Conservation (phyloP, 2,888 invertebrate genomes). For the Heterodera filipjevi region DNA sequence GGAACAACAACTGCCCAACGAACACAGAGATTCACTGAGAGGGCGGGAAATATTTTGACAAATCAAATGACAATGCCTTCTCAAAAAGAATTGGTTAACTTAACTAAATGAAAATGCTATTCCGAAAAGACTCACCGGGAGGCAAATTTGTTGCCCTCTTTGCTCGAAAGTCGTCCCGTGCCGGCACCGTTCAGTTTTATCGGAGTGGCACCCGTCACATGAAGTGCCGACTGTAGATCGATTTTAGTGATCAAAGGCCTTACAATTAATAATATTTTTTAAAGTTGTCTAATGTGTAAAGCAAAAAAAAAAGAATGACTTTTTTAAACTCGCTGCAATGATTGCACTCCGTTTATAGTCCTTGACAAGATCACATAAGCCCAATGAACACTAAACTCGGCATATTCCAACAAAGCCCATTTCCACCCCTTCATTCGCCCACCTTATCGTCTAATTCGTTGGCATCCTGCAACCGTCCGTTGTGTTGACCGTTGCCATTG, state of each 20-base stretch:
- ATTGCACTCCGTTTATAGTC: constrained; percentile 56
- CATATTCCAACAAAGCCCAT: not conserved
- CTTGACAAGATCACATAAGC: constrained; percentile 59
- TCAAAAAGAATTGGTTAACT: no score
- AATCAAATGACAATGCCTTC: no score
- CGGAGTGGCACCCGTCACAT: constrained; percentile 58
- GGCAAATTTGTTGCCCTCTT: not conserved
- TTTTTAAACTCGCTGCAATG: constrained; percentile 30
- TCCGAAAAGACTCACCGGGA: constrained; percentile 46
- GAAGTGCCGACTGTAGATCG: constrained; percentile 16
- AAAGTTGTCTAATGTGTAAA: no score
- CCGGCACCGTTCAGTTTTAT: constrained; percentile 52
- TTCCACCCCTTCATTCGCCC: not conserved
- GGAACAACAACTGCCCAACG: constrained; percentile 33
- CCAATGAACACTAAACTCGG: constrained; percentile 49
- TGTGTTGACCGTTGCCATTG: constrained; percentile 18
- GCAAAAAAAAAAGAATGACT: not conserved
- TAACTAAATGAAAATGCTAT: no score
- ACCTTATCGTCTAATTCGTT: constrained; percentile 55
- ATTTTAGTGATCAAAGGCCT: not conserved
- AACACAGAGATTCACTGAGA: constrained; percentile 41
- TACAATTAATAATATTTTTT: no score
- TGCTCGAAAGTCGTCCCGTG: not conserved
- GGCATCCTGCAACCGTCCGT: constrained; percentile 53
- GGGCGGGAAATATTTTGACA: constrained; percentile 20